These are phyloP conservation scores for Sebastes hubbsi DNA, from an alignment of 2,797 vertebrate species.

Conservation along the genomic window DNA sequence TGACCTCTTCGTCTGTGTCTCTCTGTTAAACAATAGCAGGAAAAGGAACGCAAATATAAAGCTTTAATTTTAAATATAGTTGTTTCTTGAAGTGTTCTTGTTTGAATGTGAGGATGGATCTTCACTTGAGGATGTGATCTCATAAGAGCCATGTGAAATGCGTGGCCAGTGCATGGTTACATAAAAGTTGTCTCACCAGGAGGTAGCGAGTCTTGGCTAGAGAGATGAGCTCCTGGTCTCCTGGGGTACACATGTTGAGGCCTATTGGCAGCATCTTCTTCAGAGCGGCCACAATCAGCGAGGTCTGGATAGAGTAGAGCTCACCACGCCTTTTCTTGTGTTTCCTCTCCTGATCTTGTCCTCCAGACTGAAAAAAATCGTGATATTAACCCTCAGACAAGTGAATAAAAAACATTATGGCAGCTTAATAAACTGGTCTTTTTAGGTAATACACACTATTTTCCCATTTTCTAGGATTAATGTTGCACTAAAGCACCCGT, in stretches of 20 bases:
- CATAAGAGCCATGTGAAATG: neutral
- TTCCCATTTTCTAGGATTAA: conserved; percentile 4
- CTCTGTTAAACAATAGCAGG: conserved; percentile 80
- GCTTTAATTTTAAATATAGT: neutral
- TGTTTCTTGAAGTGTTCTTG: neutral
- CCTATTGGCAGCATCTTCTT: conserved; percentile 99
- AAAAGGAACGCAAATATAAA: neutral
- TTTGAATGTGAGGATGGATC: neutral
- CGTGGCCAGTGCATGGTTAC: neutral
- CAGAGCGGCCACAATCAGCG: conserved; percentile 95
- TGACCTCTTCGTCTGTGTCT: conserved; percentile 98
- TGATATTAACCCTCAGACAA: conserved; percentile 14
- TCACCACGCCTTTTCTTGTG: conserved; percentile 95
- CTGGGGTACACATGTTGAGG: conserved; percentile 98
- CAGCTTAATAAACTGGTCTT: neutral
- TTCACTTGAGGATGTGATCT: neutral
- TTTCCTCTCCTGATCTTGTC: conserved; percentile 97
- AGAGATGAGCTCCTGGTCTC: conserved; percentile 97
- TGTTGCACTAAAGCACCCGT: conserved; percentile 3
- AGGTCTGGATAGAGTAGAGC: conserved; percentile 97
- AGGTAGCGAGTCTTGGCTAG: conserved; percentile 93
- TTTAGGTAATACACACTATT: neutral
- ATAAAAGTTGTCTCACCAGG: conserved; percentile 81
- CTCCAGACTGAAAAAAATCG: conserved; percentile 88
- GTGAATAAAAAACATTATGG: neutral